phyloP scores from a whole-genome alignment of 2,888 invertebrate genomes.

The Ischnus inquisitorius region DNA sequence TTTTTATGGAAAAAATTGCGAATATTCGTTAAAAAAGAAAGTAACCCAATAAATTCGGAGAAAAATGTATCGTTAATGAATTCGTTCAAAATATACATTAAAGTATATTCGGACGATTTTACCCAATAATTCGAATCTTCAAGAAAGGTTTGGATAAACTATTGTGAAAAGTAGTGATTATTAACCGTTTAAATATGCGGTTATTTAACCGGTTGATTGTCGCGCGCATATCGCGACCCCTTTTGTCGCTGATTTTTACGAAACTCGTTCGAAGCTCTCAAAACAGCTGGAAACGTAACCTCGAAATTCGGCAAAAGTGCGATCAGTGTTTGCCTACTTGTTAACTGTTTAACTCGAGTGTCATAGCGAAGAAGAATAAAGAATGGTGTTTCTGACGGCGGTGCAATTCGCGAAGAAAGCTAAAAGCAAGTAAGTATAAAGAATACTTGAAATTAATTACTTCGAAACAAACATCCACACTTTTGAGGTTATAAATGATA shows the following conservation, averaged over 20 bases:
- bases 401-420: slow-evolving; percentile 89
- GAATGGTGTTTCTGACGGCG: slow-evolving; percentile 90
- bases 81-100: no score
- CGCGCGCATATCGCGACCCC: slow-evolving; percentile 1
- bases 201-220: no score
- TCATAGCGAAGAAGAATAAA: not conserved
- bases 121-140: no score
- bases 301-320: not conserved
- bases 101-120: no score
- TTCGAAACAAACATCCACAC: slow-evolving; percentile 12
- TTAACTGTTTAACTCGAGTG: not conserved
- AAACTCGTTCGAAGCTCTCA: not conserved
- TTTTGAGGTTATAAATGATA: slow-evolving; percentile 27
- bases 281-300: not conserved
- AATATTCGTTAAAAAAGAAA: no score
- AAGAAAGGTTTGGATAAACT: no score
- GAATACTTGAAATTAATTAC: not conserved
- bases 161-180: no score
- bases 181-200: no score
- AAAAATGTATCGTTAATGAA: no score
- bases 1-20: no score
- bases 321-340: not conserved
- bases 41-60: no score
- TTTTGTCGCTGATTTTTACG: not conserved
- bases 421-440: slow-evolving; percentile 91